Percentiles rank a stretch among this genome's conserved stretches.
These are phyloP conservation scores for Diloba caeruleocephala DNA, from an alignment of 2,888 invertebrate genomes.

Conservation along the genomic window DNA sequence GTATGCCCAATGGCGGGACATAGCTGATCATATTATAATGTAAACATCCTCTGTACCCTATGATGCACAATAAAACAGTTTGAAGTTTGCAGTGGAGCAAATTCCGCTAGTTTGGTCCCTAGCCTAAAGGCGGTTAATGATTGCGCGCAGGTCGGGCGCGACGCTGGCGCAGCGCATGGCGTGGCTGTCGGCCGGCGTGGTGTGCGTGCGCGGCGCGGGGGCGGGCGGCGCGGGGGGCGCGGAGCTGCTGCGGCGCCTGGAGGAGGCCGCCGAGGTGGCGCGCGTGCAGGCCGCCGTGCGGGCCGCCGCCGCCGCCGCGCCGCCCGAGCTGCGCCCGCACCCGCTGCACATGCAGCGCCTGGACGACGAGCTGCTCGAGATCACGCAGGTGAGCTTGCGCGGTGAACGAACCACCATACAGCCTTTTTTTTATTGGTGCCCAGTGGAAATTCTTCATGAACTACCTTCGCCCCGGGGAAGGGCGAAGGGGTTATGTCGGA, in stretches of 20 bases:
- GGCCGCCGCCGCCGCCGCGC: slow-evolving; percentile 72
- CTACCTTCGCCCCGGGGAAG: no score
- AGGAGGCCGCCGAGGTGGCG: slow-evolving; percentile 98
- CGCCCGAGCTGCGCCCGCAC: slow-evolving; percentile 90
- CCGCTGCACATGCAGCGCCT: slow-evolving; percentile 91
- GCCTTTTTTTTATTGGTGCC: no score
- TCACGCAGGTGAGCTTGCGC: slow-evolving; percentile 77
- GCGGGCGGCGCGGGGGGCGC: slow-evolving; percentile 90
- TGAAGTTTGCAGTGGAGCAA: background rate
- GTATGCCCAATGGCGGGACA: no score
- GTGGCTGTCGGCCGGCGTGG: slow-evolving; percentile 97
- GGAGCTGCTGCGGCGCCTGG: slow-evolving; percentile 94
- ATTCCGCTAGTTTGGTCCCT: background rate
- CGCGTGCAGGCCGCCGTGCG: slow-evolving; percentile 93
- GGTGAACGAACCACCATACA: no score
- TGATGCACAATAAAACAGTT: no score
- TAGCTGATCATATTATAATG: no score
- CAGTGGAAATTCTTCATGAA: no score
- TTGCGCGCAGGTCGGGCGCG: slow-evolving; percentile 90
- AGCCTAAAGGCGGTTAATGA: background rate
- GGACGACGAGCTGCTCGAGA: slow-evolving; percentile 95
- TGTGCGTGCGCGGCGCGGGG: slow-evolving; percentile 97
- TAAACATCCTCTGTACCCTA: no score
- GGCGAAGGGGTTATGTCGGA: no score
- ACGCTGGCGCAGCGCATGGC: slow-evolving; percentile 94